Evolutionary conservation across 1,140 invertebrate genomes (phyloP), one percentile per base, ranked within the genome.

Genomic region (Zaprionus africanus): DNA sequence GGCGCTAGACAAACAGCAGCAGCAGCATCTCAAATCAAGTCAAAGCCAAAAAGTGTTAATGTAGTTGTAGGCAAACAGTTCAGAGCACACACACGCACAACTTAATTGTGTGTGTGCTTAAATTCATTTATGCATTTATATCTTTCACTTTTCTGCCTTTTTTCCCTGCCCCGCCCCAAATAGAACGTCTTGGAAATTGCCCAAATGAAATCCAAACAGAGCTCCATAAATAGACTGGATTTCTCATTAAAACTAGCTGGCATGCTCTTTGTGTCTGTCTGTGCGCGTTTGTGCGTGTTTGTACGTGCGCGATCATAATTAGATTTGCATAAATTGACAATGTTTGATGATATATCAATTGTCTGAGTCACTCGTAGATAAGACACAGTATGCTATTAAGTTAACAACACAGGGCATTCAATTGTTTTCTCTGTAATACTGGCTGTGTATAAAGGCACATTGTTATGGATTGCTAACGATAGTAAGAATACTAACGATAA

Each of bases 21-120:
- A 31, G 28, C 28, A 72, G 46, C 58, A 66, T 65, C 62, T 67
- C 74, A 72, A 79, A 79, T 76, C 73, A 79, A 79, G 77, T 76
- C 73, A 76, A 79, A 71, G 77, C 62, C 73, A 72, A 71, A 79
- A 67, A 76, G 66, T 77, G 75, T 77, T 77, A 67, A 77, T 77
- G 63, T 77, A 77, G 75, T 77, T 73, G 70, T 73, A 67, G 49
- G 41, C 66, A 76, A 76, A 79, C 72, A 76, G 51, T 70, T 49
- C n/a, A 34, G 36, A 53, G 41, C 72, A 64, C 46, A 75, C 60
- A 49, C 53, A 36, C 61, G 24, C 38, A 49, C 36, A 72, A 75
- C 66, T 70, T 57, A 75, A 75, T 70, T 70, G 72, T 69, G 22
- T 28, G 63, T 26, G 17, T 58, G 71, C 65, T 69, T 46, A 69